Evolutionary conservation across 2,113 vertebrate genomes (phyloP).

Genomic region (Trogon melanurus): DNA sequence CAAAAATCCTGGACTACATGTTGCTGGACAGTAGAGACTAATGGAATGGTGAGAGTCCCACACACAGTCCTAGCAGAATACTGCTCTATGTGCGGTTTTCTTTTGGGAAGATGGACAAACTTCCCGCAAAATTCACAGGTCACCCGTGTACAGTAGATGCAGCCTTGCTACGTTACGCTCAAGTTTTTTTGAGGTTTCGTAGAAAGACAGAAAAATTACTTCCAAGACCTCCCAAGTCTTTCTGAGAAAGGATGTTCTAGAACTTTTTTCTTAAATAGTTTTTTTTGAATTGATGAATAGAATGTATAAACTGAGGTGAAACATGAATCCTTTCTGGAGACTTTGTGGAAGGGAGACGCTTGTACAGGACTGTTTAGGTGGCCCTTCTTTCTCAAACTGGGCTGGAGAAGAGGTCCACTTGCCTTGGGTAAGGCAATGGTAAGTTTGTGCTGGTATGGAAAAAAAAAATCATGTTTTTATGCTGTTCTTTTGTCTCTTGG

Average conservation of each 20-base stretch:
- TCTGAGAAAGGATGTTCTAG: neutral
- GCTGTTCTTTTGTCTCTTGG: neutral
- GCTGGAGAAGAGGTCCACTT: neutral
- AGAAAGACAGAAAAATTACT: neutral
- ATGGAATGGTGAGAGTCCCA: neutral
- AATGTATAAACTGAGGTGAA: neutral
- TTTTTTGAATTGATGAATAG: neutral
- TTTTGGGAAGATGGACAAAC: neutral
- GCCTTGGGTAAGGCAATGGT: neutral
- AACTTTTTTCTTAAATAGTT: neutral
- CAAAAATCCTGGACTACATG: neutral
- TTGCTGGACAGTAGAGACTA: neutral
- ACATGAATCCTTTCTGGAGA: neutral
- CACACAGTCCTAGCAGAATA: neutral
- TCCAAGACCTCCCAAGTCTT: neutral
- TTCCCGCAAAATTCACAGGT: neutral
- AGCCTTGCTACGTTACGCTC: neutral
- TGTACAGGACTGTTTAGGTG: neutral
- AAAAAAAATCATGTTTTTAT: rapidly evolving
- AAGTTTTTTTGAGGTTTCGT: neutral
- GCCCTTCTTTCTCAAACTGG: neutral
- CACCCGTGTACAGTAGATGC: rapidly evolving
- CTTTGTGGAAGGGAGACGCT: neutral
- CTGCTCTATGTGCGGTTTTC: neutral
- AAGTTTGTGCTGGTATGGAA: neutral